These are phyloP conservation scores for Eumacrocentrus americanus DNA, from an alignment of 2,888 invertebrate genomes.

Conservation along the genomic window DNA sequence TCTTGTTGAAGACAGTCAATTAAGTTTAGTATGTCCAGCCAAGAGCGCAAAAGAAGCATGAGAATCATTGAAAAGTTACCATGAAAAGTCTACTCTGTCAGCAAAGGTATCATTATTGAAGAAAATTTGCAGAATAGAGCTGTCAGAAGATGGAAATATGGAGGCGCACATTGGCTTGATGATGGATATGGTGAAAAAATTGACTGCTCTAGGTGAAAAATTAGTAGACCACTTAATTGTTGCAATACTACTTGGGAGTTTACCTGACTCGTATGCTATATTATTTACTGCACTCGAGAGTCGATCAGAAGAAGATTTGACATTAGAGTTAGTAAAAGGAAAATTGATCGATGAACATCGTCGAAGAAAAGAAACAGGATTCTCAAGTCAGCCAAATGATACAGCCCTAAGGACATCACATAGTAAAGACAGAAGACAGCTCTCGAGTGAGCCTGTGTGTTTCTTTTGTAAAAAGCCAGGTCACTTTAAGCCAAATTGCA, in stretches of 20 bases:
- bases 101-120: constrained; percentile 30
- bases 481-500: constrained; percentile 32
- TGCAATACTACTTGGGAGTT: constrained; percentile 38
- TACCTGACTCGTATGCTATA: constrained; percentile 41
- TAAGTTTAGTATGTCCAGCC: constrained; percentile 28
- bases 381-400: constrained; percentile 12
- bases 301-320: constrained; percentile 36
- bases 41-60: constrained; percentile 32
- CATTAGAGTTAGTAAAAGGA: constrained; percentile 33
- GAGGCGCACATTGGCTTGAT: constrained; percentile 37
- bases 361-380: constrained; percentile 31
- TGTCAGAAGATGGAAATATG: constrained; percentile 33
- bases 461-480: constrained; percentile 33
- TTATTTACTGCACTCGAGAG: constrained; percentile 39
- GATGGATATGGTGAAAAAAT: constrained; percentile 31
- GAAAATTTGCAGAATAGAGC: constrained; percentile 29
- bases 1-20: constrained; percentile 29
- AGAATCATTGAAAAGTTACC: constrained; percentile 31
- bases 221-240: constrained; percentile 35
- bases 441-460: no score
- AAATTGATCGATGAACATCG: constrained; percentile 40
- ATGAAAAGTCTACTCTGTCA: constrained; percentile 34
- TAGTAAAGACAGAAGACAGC: constrained; percentile 1
- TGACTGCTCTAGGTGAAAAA: constrained; percentile 35
- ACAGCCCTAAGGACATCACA: constrained; percentile 21